Base-by-base conservation (phyloP, 2,113 vertebrate genomes). In the Chaetodon auriga region DNA sequence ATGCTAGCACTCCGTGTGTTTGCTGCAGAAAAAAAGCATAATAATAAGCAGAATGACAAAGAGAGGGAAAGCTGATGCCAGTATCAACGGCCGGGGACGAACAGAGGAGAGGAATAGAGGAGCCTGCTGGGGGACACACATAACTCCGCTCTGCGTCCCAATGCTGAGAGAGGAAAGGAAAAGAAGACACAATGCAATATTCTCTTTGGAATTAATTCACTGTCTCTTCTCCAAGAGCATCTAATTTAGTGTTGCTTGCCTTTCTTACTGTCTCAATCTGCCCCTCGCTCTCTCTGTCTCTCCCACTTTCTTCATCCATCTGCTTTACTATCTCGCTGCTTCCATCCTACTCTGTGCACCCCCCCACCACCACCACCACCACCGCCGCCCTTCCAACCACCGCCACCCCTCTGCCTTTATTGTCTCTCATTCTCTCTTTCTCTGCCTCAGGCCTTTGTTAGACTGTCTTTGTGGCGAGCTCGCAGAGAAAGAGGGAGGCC, bases 191-290 rank as follows among this genome's bases (percentile, higher is more conserved):
- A 93, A 91, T 91, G 88, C 89, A 91, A 93, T 93, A 93, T 93
- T 94, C 93, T 94, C 92, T 94, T 90, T 93, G 92, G 93, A 94
- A 95, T 95, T 94, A 91, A 95, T 94, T 89, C 90, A 87, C 79
- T 87, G 91, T 89, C 87, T 94, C 77, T 90, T 91, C 87, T 92
- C 90, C 89, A 87, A 91, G 85, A 93, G 84, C 79, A 85, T 92
- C 90, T 95, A 88, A 93, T 95, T 94, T 92, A 92, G 88, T 89
- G 84, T 83, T 89, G 87, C 89, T 83, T 88, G 87, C 81, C 81
- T 90, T 82, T 71, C 68, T 90, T 72, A 69, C 90, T 76, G 72
- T 80, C 85, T 89, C 90, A 70, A 79, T 82, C 80, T 80, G 61
- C 75, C 58, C 54, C 58, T 63, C 53, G 23, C 90, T 78, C 71